Conservation (phyloP, 2,113 vertebrate genomes). For the Cettia cetti region DNA sequence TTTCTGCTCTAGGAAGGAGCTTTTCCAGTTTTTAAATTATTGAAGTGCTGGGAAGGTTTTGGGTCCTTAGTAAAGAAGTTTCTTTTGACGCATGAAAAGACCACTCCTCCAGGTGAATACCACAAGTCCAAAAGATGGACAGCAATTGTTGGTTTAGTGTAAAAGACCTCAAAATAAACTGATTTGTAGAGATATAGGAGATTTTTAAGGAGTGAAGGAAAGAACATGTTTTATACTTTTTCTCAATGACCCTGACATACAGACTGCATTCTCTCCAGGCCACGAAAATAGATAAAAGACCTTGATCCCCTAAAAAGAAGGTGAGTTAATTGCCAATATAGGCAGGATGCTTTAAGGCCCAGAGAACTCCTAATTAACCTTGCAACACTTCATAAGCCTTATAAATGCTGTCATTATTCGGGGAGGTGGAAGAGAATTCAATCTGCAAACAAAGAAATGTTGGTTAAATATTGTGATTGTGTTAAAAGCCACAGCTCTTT, state of each 20-base stretch:
- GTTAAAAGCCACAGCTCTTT: neutral
- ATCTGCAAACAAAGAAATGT: neutral
- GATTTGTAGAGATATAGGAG: neutral
- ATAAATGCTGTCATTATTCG: neutral
- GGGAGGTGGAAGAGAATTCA: neutral
- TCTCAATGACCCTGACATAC: neutral
- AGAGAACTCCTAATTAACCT: neutral
- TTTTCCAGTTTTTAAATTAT: neutral
- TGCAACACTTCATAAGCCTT: neutral
- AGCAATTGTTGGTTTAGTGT: neutral
- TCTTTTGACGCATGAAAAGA: neutral
- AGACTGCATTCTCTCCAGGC: neutral
- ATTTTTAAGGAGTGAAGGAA: neutral
- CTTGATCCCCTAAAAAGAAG: neutral
- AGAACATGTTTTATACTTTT: neutral
- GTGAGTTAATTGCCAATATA: neutral
- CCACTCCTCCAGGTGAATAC: neutral
- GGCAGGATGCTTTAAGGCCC: neutral
- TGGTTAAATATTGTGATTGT: neutral
- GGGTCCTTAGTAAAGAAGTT: neutral
- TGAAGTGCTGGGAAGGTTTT: neutral
- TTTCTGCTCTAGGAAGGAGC: neutral
- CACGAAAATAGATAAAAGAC: neutral
- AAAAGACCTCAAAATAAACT: neutral
- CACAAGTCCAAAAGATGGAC: neutral